phyloP scores from a whole-genome alignment of 1,140 invertebrate genomes.

The Euglossa dilemma region DNA sequence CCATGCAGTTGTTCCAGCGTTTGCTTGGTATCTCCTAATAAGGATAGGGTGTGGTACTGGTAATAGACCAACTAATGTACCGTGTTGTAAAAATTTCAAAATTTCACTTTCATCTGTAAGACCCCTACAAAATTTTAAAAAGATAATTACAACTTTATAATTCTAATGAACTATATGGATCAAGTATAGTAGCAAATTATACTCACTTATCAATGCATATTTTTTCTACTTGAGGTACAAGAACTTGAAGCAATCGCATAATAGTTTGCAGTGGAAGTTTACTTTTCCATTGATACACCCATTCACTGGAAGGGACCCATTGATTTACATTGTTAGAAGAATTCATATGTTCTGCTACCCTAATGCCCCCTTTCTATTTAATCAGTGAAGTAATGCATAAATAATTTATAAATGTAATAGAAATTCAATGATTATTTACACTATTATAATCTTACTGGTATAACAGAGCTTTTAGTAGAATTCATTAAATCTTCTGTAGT shows the following conservation, averaged over 20 bases:
- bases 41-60: conserved; percentile 99
- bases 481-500: conserved; percentile 50
- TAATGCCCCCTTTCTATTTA: conserved; percentile 80
- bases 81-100: conserved; percentile 99
- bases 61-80: conserved; percentile 97
- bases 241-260: conserved; percentile 98
- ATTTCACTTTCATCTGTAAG: conserved; percentile 99
- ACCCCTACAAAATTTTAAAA: conserved; percentile 87
- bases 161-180: background rate
- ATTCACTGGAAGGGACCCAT: conserved; percentile 95
- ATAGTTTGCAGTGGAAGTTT: conserved; percentile 99
- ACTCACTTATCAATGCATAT: conserved; percentile 99
- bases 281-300: conserved; percentile 98
- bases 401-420: conserved; percentile 6
- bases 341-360: conserved; percentile 76
- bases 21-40: conserved; percentile 99
- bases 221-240: conserved; percentile 99
- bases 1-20: conserved; percentile 98
- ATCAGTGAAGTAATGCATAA: conserved; percentile 22
- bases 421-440: conserved; percentile 22
- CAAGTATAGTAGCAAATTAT: conserved; percentile 35
- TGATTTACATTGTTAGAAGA: conserved; percentile 72
- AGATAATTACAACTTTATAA: background rate
- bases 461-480: conserved; percentile 72
- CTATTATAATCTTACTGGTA: conserved; percentile 69